These are phyloP conservation scores for Hirundo rustica DNA, from an alignment of 2,797 vertebrate species.

Conservation along the genomic window DNA sequence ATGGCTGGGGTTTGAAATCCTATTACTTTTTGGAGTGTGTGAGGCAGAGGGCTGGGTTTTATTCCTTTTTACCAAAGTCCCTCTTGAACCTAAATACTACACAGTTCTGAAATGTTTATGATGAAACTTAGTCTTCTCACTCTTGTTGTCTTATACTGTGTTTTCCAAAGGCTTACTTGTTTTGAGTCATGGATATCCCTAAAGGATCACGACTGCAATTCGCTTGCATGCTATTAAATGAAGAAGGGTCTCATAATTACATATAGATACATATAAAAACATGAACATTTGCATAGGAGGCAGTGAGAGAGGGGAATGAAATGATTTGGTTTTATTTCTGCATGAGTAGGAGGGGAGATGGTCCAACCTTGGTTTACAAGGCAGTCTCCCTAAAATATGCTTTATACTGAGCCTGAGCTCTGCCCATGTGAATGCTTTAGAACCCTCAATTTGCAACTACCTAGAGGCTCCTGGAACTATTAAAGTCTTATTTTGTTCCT, in stretches of 20 bases:
- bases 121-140: neutral
- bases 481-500: conserved; percentile 71
- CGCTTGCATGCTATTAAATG: neutral
- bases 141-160: neutral
- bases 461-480: conserved; percentile 62
- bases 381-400: neutral
- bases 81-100: neutral
- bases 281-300: neutral
- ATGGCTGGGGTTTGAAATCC: neutral
- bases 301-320: neutral
- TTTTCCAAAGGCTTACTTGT: neutral
- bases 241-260: neutral
- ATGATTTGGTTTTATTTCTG: neutral
- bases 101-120: neutral
- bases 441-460: conserved; percentile 36
- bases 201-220: neutral
- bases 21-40: neutral
- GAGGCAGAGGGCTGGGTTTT: neutral
- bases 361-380: neutral
- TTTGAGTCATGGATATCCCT: neutral
- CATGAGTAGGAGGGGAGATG: neutral
- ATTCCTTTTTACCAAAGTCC: neutral
- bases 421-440: neutral
- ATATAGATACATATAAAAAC: neutral
- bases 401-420: neutral